These are phyloP conservation scores for Ips nitidus DNA, from an alignment of 1,140 invertebrate genomes.

Conservation along the genomic window DNA sequence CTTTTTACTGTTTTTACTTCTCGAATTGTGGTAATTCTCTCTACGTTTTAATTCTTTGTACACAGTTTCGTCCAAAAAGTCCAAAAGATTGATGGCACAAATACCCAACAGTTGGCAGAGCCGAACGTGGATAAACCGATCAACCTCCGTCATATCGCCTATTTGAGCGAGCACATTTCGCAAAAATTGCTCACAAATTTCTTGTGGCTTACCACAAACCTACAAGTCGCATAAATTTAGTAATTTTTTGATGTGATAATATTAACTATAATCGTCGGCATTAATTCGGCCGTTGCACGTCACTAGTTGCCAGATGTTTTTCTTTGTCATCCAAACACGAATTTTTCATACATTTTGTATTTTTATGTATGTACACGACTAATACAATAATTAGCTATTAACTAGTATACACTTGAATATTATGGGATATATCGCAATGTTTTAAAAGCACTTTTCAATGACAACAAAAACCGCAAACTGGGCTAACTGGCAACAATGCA, in stretches of 20 bases:
- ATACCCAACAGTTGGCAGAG: constrained; percentile 43
- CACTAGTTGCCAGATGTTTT: too few relatives aligned
- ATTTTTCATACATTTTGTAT: too few relatives aligned
- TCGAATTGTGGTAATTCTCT: not conserved
- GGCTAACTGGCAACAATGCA: too few relatives aligned
- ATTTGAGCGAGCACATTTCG: constrained; percentile 32
- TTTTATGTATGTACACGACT: too few relatives aligned
- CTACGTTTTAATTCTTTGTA: constrained; percentile 48
- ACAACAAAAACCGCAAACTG: not conserved
- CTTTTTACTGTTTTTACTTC: not conserved
- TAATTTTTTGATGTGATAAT: not conserved
- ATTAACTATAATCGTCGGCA: too few relatives aligned
- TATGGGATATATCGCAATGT: too few relatives aligned
- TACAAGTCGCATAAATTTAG: constrained; percentile 17
- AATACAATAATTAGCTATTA: constrained; percentile 1
- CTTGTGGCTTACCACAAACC: constrained; percentile 46
- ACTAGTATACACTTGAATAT: too few relatives aligned
- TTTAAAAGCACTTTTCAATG: not conserved
- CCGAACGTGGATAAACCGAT: constrained; percentile 36
- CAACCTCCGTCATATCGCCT: constrained; percentile 3
- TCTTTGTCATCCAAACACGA: too few relatives aligned
- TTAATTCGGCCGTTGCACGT: too few relatives aligned
- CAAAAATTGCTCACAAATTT: constrained; percentile 41
- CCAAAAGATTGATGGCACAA: constrained; percentile 42
- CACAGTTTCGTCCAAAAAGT: constrained; percentile 46